Percentiles rank a stretch among this genome's conserved stretches.
These are phyloP conservation scores for Eulemur macaco DNA, from an alignment of 2,113 vertebrate species.

Conservation along the genomic window DNA sequence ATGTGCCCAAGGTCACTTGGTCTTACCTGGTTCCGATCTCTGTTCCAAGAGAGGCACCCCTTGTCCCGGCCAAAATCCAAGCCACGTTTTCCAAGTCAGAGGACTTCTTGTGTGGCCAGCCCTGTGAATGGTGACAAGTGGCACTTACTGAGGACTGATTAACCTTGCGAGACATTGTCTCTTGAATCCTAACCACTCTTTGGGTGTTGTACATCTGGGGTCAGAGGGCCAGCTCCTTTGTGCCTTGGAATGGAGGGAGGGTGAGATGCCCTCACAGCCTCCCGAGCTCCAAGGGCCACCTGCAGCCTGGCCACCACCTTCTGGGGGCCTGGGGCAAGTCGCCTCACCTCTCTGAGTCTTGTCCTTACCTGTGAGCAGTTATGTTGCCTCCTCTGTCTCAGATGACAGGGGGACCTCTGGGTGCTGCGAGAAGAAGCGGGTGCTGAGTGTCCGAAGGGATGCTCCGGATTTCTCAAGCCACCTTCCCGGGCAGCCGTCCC, in stretches of 20 bases:
- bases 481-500: neutral
- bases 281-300: accelerated
- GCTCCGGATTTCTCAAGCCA: accelerated
- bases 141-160: neutral
- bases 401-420: neutral
- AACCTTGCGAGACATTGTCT: accelerated
- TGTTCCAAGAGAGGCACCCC: neutral
- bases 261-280: accelerated
- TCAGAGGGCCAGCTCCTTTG: neutral
- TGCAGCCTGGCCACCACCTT: accelerated
- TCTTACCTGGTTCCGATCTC: neutral
- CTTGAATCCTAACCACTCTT: accelerated
- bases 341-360: neutral
- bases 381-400: too few species aligned
- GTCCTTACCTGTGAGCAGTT: neutral
- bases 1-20: accelerated
- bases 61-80: neutral
- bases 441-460: accelerated
- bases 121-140: neutral
- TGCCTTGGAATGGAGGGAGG: neutral
- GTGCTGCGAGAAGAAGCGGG: neutral
- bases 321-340: accelerated
- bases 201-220: neutral
- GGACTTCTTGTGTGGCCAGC: neutral
- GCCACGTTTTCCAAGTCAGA: neutral